Evolutionary conservation across 1,140 invertebrate genomes (phyloP).

Genomic region (Philotrypesis tridentata): DNA sequence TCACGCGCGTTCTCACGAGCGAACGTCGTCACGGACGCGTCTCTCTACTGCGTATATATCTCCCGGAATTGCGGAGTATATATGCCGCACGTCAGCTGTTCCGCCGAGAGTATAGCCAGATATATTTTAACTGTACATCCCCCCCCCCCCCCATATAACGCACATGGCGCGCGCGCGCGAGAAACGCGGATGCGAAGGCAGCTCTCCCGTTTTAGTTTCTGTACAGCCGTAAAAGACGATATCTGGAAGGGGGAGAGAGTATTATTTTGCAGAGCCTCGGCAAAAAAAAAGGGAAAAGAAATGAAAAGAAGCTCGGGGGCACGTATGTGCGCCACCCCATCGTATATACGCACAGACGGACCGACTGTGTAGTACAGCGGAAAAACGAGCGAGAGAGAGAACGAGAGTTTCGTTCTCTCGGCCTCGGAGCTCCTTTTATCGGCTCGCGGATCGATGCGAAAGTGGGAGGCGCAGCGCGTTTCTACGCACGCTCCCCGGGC

Average conservation of each 20-base stretch:
- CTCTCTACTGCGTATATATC: too few species aligned
- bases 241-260: neutral
- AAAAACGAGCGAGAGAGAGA: neutral
- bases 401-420: neutral
- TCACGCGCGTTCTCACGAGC: too few species aligned
- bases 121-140: neutral
- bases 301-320: conserved; percentile 17
- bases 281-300: too few species aligned
- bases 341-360: neutral
- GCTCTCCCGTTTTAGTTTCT: conserved; percentile 5
- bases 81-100: too few species aligned
- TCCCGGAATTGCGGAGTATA: neutral
- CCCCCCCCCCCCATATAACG: too few species aligned
- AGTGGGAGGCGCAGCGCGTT: neutral
- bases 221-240: conserved; percentile 4
- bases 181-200: conserved; percentile 38
- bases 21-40: too few species aligned
- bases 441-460: conserved; percentile 20
- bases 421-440: conserved; percentile 36
- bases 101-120: neutral
- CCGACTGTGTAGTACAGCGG: neutral
- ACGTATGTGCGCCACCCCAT: neutral
- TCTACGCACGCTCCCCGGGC: conserved; percentile 24
- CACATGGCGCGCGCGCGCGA: neutral
- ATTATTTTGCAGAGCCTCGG: neutral